These are phyloP conservation scores for Alfaro cultratus DNA, from an alignment of 2,797 vertebrate species.

Conservation along the genomic window DNA sequence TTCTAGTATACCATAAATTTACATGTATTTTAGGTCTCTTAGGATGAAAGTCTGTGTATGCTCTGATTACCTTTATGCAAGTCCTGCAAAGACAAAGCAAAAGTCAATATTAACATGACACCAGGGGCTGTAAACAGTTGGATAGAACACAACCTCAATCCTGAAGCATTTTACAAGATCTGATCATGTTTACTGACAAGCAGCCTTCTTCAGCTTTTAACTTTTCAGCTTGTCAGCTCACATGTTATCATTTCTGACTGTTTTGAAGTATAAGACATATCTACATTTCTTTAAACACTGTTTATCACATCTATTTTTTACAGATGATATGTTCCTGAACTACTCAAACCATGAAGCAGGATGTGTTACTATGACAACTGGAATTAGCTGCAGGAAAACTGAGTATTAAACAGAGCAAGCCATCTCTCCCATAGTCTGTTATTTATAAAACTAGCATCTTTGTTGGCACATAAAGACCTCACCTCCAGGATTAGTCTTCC, in stretches of 20 bases:
- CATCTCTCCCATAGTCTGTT: background rate
- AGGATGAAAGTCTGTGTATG: background rate
- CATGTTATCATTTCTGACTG: background rate
- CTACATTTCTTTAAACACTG: background rate
- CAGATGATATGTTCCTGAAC: background rate
- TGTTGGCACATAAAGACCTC: background rate
- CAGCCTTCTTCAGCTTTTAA: background rate
- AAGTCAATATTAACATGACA: background rate
- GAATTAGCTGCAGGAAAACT: background rate
- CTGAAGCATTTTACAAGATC: background rate
- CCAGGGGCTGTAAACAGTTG: background rate
- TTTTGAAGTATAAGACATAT: background rate
- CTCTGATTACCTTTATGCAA: background rate
- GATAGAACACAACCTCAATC: background rate
- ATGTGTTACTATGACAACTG: background rate
- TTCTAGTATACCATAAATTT: background rate
- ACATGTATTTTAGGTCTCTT: background rate
- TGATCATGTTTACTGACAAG: background rate
- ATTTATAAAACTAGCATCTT: slow-evolving; percentile 2
- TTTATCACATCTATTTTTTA: background rate
- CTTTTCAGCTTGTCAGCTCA: background rate
- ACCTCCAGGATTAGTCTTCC: background rate
- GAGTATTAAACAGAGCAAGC: background rate
- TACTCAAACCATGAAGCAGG: background rate
- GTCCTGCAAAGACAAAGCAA: background rate